phyloP scores from a whole-genome alignment of 2,888 invertebrate genomes.

The Baccha elongata region DNA sequence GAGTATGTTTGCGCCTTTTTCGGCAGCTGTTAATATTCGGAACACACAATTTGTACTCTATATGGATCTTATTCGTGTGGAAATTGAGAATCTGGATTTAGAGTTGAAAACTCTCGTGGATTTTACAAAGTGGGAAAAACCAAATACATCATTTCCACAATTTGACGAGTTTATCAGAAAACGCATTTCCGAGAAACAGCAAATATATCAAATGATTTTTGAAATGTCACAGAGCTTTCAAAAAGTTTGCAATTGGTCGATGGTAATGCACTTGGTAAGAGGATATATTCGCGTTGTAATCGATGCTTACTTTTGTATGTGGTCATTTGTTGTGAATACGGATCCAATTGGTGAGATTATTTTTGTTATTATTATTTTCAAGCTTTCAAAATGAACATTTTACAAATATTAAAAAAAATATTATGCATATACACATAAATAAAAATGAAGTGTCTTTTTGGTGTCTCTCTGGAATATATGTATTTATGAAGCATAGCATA shows the following conservation, averaged over 20 bases:
- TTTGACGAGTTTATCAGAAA: slow-evolving; percentile 77
- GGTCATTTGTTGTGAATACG: not conserved
- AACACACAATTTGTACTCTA: slow-evolving; percentile 78
- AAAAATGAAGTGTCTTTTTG: too few species aligned
- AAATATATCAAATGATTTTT: slow-evolving; percentile 75
- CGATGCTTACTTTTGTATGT: slow-evolving; percentile 77
- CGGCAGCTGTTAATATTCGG: slow-evolving; percentile 72
- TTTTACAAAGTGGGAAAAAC: slow-evolving; percentile 76
- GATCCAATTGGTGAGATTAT: slow-evolving; percentile 34
- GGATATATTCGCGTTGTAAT: slow-evolving; percentile 77
- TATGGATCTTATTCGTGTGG: slow-evolving; percentile 76
- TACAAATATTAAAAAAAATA: too few species aligned
- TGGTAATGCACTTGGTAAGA: slow-evolving; percentile 76
- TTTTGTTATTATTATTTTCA: too few species aligned
- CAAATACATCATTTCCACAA: slow-evolving; percentile 74
- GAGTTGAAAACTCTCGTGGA: slow-evolving; percentile 77
- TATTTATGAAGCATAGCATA: too few species aligned
- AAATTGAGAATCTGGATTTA: slow-evolving; percentile 75
- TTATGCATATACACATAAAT: too few species aligned
- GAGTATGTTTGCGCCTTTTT: slow-evolving; percentile 77
- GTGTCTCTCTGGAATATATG: too few species aligned
- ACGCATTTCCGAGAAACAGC: slow-evolving; percentile 76
- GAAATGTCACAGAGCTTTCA: slow-evolving; percentile 76
- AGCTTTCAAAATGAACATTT: too few species aligned
- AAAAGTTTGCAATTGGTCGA: slow-evolving; percentile 76